Evolutionary conservation across 2,797 vertebrate species (phyloP).

Genomic region (Synaphobranchus kaupii): DNA sequence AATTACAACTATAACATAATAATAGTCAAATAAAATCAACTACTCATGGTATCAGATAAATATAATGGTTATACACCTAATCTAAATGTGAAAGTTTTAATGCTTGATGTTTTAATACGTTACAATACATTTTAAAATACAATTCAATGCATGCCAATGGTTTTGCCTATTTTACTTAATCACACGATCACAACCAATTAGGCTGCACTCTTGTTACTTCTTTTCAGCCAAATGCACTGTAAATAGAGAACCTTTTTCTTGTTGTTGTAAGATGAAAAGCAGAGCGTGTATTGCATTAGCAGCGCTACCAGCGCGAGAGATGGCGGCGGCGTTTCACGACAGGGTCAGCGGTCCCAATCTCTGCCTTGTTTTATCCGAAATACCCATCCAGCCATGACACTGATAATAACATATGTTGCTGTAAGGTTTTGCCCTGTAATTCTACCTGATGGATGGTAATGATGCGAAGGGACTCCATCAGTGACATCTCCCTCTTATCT

Average conservation of each 20-base stretch:
- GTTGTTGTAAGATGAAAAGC: background rate
- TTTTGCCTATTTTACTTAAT: background rate
- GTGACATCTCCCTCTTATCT: constrained; percentile 70
- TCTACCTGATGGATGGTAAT: constrained; percentile 70
- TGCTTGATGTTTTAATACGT: background rate
- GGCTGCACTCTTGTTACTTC: background rate
- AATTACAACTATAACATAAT: background rate
- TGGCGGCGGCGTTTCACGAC: constrained; percentile 34
- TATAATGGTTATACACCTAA: background rate
- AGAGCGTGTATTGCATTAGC: constrained; percentile 1
- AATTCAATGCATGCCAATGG: background rate
- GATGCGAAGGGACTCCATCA: constrained; percentile 60
- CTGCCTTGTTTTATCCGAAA: constrained; percentile 53
- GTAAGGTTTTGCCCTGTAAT: constrained; percentile 64
- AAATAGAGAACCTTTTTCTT: background rate
- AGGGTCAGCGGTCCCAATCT: constrained; percentile 37
- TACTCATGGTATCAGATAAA: background rate
- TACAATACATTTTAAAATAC: background rate
- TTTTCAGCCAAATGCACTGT: background rate
- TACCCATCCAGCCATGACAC: constrained; percentile 45
- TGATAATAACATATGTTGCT: constrained; percentile 67
- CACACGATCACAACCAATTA: background rate
- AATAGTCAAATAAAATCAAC: background rate
- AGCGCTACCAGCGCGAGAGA: constrained; percentile 7
- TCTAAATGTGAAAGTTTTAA: background rate